These are phyloP conservation scores for Eurypyga helias DNA, from an alignment of 2,113 vertebrate genomes.

Conservation along the genomic window DNA sequence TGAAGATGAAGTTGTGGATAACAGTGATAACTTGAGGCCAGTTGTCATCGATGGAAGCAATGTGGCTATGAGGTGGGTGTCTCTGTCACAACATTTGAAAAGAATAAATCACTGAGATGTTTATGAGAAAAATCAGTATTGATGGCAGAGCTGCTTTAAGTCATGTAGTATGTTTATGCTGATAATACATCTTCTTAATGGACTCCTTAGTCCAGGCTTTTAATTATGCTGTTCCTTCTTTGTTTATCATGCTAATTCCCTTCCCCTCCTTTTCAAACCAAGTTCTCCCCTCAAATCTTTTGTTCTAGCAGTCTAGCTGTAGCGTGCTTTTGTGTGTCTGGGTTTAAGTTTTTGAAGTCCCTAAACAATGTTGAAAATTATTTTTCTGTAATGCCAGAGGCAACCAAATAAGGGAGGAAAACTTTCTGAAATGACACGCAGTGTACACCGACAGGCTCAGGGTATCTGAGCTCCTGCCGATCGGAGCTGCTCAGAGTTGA, in stretches of 20 bases:
- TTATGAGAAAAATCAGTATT: background rate
- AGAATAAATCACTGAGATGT: background rate
- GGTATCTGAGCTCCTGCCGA: background rate
- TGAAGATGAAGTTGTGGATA: slow-evolving; percentile 91
- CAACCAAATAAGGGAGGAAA: background rate
- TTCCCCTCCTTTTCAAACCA: background rate
- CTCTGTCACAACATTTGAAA: background rate
- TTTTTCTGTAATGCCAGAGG: background rate
- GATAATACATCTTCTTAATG: background rate
- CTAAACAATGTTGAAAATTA: background rate
- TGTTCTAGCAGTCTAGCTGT: background rate
- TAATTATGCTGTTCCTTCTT: background rate
- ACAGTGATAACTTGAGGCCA: slow-evolving; percentile 91
- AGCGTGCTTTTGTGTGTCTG: background rate
- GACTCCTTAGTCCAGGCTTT: background rate
- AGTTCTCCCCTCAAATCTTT: background rate
- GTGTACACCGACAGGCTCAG: background rate
- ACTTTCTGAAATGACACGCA: background rate
- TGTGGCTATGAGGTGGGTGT: slow-evolving; percentile 94
- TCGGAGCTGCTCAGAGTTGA: background rate
- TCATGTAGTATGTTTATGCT: background rate
- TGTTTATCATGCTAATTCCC: background rate
- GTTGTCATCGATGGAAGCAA: slow-evolving; percentile 97
- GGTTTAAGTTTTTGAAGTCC: background rate
- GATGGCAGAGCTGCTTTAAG: background rate